Conservation (phyloP, 2,797 vertebrate species). For the Siniperca scherzeri region DNA sequence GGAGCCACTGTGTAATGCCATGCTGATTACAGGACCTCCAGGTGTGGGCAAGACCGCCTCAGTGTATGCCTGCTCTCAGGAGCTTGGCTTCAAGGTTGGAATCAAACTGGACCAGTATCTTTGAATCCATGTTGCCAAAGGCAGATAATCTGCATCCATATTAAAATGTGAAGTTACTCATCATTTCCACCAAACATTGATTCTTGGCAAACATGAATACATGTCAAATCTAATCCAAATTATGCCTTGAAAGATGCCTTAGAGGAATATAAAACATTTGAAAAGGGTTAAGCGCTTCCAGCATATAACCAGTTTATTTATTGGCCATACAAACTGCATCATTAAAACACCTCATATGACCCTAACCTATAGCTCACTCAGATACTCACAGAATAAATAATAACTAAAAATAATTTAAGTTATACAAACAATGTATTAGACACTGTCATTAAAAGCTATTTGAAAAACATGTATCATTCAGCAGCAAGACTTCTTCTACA, state of each 20-base stretch:
- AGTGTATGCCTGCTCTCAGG: constrained; percentile 94
- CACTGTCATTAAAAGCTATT: neutral
- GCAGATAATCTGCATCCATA: neutral
- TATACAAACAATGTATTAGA: constrained; percentile 3
- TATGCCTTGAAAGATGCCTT: neutral
- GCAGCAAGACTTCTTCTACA: neutral
- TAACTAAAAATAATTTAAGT: neutral
- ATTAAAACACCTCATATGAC: neutral
- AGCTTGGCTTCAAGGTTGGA: constrained; percentile 95
- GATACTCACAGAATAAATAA: no score
- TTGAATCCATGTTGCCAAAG: neutral
- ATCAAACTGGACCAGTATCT: neutral
- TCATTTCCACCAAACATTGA: neutral
- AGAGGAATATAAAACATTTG: neutral
- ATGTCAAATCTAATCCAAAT: neutral
- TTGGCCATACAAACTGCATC: neutral
- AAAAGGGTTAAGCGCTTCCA: neutral
- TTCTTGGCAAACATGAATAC: neutral
- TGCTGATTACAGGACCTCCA: constrained; percentile 91
- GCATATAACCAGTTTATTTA: neutral
- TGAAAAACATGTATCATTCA: neutral
- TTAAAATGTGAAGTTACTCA: neutral
- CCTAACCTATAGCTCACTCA: neutral
- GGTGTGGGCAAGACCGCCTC: constrained; percentile 95
- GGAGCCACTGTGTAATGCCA: constrained; percentile 85